Evolutionary conservation across 2,797 vertebrate species (phyloP).

Genomic region (Macrochelys suwanniensis): DNA sequence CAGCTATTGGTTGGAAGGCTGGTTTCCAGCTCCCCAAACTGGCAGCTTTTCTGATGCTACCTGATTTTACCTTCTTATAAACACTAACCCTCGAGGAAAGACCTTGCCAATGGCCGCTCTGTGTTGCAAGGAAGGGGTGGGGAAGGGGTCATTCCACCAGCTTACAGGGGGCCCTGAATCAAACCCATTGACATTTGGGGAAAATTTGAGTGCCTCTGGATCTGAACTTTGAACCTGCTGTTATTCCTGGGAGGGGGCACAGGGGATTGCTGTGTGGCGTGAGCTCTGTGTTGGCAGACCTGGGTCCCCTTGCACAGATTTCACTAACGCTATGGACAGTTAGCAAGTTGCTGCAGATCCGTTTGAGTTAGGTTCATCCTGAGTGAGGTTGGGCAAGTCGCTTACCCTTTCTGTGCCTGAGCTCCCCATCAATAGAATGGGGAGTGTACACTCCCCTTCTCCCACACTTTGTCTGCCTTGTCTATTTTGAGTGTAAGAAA

Average conservation of each 20-base stretch:
- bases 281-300: not conserved
- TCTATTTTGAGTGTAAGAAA: too few relatives aligned
- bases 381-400: too few relatives aligned
- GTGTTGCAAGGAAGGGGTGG: too few relatives aligned
- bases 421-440: too few relatives aligned
- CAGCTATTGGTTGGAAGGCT: not conserved
- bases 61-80: not conserved
- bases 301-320: too few relatives aligned
- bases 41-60: not conserved
- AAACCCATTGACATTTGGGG: not conserved
- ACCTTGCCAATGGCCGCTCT: not conserved
- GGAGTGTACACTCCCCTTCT: too few relatives aligned
- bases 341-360: too few relatives aligned
- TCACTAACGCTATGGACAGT: not conserved
- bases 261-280: not conserved
- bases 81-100: not conserved
- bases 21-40: not conserved
- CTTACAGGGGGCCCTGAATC: not conserved
- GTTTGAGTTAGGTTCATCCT: too few relatives aligned
- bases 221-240: not conserved
- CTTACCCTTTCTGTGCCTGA: too few relatives aligned
- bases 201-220: not conserved
- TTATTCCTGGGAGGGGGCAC: too few relatives aligned
- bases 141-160: too few relatives aligned
- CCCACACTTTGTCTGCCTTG: too few relatives aligned